phyloP scores from a whole-genome alignment of 2,888 invertebrate genomes.

The Incurvaria masculella region DNA sequence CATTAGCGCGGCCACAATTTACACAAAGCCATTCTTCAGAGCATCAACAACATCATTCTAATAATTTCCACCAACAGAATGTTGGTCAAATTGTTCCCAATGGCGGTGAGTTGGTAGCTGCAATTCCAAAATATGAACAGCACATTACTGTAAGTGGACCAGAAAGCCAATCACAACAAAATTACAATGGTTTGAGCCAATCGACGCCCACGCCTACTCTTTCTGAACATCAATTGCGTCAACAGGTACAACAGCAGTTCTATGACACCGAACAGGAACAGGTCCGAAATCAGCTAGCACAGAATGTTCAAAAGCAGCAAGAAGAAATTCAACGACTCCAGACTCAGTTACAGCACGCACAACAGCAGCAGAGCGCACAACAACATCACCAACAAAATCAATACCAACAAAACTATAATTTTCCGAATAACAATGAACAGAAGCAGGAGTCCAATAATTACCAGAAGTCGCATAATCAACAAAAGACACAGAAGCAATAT shows the following conservation, averaged over 20 bases:
- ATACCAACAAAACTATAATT: slow-evolving; percentile 22
- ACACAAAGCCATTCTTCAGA: background rate
- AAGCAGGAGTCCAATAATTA: slow-evolving; percentile 21
- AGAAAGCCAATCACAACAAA: slow-evolving; percentile 23
- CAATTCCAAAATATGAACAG: slow-evolving; percentile 77
- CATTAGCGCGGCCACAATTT: background rate
- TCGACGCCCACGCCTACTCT: slow-evolving; percentile 18
- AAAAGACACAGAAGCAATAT: slow-evolving; percentile 28
- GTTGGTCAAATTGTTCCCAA: slow-evolving; percentile 54
- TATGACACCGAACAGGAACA: slow-evolving; percentile 40
- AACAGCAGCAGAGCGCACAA: slow-evolving; percentile 28
- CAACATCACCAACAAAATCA: slow-evolving; percentile 16
- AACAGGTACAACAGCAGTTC: slow-evolving; percentile 31
- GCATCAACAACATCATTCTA: background rate
- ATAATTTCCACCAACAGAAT: slow-evolving; percentile 19
- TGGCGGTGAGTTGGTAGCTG: slow-evolving; percentile 70
- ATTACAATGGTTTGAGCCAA: slow-evolving; percentile 29
- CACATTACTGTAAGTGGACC: slow-evolving; percentile 62
- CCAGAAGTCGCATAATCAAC: slow-evolving; percentile 31
- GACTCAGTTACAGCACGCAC: slow-evolving; percentile 34
- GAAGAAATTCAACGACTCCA: slow-evolving; percentile 52
- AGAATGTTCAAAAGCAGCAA: slow-evolving; percentile 50
- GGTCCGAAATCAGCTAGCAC: slow-evolving; percentile 39
- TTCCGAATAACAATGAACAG: slow-evolving; percentile 23
- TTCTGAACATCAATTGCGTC: slow-evolving; percentile 7